These are phyloP conservation scores for Scomberomorus guttatus DNA, from an alignment of 2,797 vertebrate species.

Conservation along the genomic window DNA sequence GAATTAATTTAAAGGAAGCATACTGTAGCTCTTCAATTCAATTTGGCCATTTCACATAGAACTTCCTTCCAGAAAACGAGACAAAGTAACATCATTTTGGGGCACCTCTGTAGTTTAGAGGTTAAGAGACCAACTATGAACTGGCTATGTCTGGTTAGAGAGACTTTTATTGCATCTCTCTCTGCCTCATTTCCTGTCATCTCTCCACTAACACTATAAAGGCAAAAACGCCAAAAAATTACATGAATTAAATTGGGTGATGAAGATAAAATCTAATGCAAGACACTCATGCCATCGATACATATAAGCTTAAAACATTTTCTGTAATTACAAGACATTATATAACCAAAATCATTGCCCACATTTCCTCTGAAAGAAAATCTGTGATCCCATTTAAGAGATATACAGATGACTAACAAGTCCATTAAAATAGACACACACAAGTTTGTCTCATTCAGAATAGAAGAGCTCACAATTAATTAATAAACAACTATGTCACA, in stretches of 20 bases:
- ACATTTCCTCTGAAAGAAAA: slow-evolving; percentile 27
- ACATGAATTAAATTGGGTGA: not conserved
- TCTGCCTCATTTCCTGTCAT: no score
- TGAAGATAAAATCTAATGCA: slow-evolving; percentile 1
- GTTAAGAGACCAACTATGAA: no score
- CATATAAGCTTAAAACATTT: slow-evolving; percentile 2
- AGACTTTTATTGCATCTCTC: no score
- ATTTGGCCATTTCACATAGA: not conserved
- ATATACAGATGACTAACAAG: slow-evolving; percentile 20
- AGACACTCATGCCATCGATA: slow-evolving; percentile 20
- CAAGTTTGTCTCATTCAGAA: slow-evolving; percentile 7
- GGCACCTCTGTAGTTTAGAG: no score
- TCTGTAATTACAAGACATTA: slow-evolving; percentile 9
- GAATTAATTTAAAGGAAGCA: not conserved
- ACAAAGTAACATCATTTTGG: not conserved
- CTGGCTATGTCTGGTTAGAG: no score
- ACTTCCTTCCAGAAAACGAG: not conserved
- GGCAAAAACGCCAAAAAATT: not conserved
- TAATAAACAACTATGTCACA: slow-evolving; percentile 1
- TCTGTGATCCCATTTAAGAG: slow-evolving; percentile 6
- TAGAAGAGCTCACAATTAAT: not conserved
- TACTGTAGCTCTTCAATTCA: not conserved
- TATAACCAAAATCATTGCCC: not conserved
- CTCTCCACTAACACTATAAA: no score
- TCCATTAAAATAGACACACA: slow-evolving; percentile 6